phyloP scores from a whole-genome alignment of 2,888 invertebrate genomes.

The Lagria hirta region DNA sequence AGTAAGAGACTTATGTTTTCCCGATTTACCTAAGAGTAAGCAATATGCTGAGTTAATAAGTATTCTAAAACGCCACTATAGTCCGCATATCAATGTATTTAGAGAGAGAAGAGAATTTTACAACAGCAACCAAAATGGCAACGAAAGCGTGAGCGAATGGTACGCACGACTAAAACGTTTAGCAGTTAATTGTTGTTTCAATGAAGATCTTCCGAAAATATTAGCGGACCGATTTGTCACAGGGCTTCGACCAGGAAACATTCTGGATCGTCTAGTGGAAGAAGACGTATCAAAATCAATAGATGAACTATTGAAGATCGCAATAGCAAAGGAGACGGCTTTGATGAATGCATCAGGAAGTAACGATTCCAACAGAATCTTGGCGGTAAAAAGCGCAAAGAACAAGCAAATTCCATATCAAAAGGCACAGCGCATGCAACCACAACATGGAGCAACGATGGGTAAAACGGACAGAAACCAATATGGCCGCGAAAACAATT shows the following conservation, averaged over 20 bases:
- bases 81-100: conserved; percentile 16
- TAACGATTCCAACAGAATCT: not conserved
- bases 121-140: conserved; percentile 15
- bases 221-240: conserved; percentile 24
- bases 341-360: not conserved
- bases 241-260: conserved; percentile 15
- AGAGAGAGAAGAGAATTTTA: conserved; percentile 25
- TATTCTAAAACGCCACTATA: conserved; percentile 22
- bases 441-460: not conserved
- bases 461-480: no score
- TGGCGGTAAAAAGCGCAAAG: not conserved
- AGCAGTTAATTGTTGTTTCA: conserved; percentile 26
- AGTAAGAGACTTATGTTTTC: not conserved
- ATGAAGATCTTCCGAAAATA: conserved; percentile 12
- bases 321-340: conserved; percentile 2
- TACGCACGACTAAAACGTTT: conserved; percentile 18
- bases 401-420: not conserved
- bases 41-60: conserved; percentile 21
- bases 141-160: conserved; percentile 19
- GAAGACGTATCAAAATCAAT: conserved; percentile 18
- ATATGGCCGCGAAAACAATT: not conserved
- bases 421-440: not conserved
- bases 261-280: conserved; percentile 27
- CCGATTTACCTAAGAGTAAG: conserved; percentile 25
- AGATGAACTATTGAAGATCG: conserved; percentile 7